Base-by-base conservation (phyloP, 2,113 vertebrate species). In the Hemibagrus wyckioides region DNA sequence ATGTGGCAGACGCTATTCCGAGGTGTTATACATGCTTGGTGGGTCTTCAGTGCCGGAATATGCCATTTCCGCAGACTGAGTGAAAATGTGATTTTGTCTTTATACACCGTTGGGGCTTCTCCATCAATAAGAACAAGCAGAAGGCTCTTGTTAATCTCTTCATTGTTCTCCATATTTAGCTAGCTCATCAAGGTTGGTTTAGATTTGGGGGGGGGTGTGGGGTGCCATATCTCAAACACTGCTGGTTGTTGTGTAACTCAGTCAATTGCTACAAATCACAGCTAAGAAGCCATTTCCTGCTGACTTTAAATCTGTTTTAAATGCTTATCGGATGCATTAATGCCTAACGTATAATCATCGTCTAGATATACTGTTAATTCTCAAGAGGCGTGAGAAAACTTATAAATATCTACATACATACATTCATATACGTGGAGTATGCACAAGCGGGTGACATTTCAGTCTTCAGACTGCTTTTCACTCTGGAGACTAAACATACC, bases 401-500 rank as follows among this genome's bases (percentile, higher is more conserved):
- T 33, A 48, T 30, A 33, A 15, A 21, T 80, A 10, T 28, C 71
- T 44, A 41, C 85, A 30, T 28, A 82, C 63, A 81, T 36, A 44
- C 30, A 86, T 50, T 30, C 41, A 44, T 48, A 80, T 75, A 67
- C 48, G 23, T 69, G 54, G 71, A 71, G 8, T 67, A 80, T 77
- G 82, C 61, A 41, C 76, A 81, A 44, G 85, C 85, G 77, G 41
- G 30, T 76, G 75, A 73, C 82, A 84, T 88, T 84, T 88, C 36
- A 56, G 80, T 48, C 39, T 36, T 52, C 69, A 83, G 82, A 76
- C 69, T 69, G 76, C 87, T 85, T 90, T 88, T 87, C 52, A 41
- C 85, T 65, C 61, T 67, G 65, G 54, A 86, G 77, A 80, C 67
- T 73, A 87, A 90, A 89, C 86, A 85, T 23, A 61, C 33, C 65